Percentiles rank a stretch among this genome's conserved stretches.
Conservation (phyloP, 2,113 vertebrate species). For the Gymnarchus niloticus region DNA sequence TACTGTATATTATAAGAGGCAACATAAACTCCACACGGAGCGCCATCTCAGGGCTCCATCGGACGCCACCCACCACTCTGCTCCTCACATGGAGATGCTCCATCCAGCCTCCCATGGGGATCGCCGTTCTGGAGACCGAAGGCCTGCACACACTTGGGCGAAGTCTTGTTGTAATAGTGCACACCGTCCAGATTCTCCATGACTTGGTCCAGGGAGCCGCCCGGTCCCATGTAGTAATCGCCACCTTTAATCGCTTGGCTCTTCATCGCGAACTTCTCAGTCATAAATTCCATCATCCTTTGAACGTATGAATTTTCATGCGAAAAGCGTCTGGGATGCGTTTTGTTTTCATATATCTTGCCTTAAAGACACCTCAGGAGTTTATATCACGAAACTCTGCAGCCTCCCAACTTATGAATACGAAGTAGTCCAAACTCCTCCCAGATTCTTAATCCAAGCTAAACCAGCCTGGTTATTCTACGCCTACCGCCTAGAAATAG, state of each 20-base stretch:
- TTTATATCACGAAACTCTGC: constrained; percentile 76
- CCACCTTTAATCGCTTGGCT: constrained; percentile 75
- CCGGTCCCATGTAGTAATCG: constrained; percentile 87
- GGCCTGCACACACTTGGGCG: constrained; percentile 80
- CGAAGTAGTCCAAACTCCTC: constrained; percentile 67
- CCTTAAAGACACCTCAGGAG: constrained; percentile 63
- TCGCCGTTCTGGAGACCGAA: constrained; percentile 78
- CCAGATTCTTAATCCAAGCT: constrained; percentile 58
- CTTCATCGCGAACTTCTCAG: constrained; percentile 90
- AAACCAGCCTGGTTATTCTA: constrained; percentile 35
- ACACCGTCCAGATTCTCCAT: constrained; percentile 91
- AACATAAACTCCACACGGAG: too few species aligned
- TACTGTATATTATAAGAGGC: too few species aligned
- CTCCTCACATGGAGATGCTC: constrained; percentile 80
- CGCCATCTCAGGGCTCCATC: background rate
- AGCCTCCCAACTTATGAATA: constrained; percentile 66
- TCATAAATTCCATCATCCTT: constrained; percentile 91
- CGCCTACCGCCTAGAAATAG: constrained; percentile 24
- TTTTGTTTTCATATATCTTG: constrained; percentile 56
- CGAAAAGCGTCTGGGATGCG: constrained; percentile 15
- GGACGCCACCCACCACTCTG: constrained; percentile 65
- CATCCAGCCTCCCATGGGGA: constrained; percentile 71
- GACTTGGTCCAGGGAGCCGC: constrained; percentile 79
- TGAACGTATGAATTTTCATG: constrained; percentile 32
- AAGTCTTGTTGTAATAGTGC: constrained; percentile 84